A percentile compares a stretch with the other conserved stretches of the same genome.
phyloP scores from a whole-genome alignment of 2,113 vertebrate genomes.

The Camelus dromedarius region DNA sequence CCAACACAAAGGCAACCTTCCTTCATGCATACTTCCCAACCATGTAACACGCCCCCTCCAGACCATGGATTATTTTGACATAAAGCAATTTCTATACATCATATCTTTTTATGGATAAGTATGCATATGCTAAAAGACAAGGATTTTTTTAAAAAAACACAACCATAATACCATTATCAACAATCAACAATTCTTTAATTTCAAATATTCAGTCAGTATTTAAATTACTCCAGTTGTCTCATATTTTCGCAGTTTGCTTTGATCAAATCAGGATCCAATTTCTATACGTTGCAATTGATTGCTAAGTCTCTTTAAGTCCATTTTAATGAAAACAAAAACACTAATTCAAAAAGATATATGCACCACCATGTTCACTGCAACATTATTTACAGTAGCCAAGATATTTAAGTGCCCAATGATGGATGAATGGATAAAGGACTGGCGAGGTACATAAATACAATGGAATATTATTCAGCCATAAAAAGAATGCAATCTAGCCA shows the following conservation, averaged over 20 bases:
- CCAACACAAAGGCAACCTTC: neutral
- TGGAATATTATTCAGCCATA: neutral
- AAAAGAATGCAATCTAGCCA: neutral
- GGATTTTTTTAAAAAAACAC: neutral
- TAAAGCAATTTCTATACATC: neutral
- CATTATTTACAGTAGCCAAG: neutral
- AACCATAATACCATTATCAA: neutral
- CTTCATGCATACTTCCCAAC: neutral
- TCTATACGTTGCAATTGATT: neutral
- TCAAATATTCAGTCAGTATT: neutral
- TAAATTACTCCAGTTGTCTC: slow-evolving; percentile 1
- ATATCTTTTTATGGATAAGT: neutral
- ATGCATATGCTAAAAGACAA: neutral
- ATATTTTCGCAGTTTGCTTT: slow-evolving; percentile 27
- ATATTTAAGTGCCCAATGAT: neutral
- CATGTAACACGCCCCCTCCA: neutral
- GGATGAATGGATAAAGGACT: neutral
- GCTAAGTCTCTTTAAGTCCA: neutral
- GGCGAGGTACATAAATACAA: neutral
- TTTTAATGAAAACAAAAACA: neutral
- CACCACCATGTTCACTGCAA: neutral
- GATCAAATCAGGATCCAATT: slow-evolving; percentile 22
- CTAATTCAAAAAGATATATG: neutral
- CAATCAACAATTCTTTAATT: neutral
- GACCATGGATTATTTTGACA: neutral